Conservation (phyloP, 2,113 vertebrate genomes). For the Haemorhous mexicanus region DNA sequence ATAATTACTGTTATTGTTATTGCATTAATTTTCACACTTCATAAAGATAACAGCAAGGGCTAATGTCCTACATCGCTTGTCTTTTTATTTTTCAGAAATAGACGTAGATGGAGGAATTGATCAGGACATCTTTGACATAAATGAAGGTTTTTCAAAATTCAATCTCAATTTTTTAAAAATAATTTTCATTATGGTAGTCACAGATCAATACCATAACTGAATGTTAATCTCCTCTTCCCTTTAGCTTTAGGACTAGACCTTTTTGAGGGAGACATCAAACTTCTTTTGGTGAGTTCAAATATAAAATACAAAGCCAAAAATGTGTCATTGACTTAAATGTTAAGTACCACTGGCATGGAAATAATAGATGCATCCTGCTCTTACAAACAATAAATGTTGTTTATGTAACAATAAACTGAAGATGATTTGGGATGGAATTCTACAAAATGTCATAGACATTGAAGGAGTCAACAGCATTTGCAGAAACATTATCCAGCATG, state of each 20-base stretch:
- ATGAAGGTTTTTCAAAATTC: constrained; percentile 81
- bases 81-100: constrained; percentile 72
- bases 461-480: neutral
- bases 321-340: neutral
- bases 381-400: neutral
- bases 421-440: neutral
- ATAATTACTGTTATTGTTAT: constrained; percentile 58
- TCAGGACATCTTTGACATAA: constrained; percentile 90
- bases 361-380: neutral
- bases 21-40: constrained; percentile 59
- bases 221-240: constrained; percentile 13
- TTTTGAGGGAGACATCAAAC: constrained; percentile 86
- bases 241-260: constrained; percentile 83
- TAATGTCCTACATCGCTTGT: constrained; percentile 36
- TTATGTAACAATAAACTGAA: neutral
- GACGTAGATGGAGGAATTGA: constrained; percentile 83
- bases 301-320: neutral
- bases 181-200: neutral
- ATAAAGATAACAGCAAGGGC: constrained; percentile 51
- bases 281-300: constrained; percentile 74
- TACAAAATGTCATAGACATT: neutral
- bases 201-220: neutral
- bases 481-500: constrained; percentile 5
- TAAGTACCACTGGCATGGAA: neutral
- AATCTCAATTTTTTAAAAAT: neutral